These are phyloP conservation scores for Galbula dea DNA, from an alignment of 2,113 vertebrate genomes.

Conservation along the genomic window DNA sequence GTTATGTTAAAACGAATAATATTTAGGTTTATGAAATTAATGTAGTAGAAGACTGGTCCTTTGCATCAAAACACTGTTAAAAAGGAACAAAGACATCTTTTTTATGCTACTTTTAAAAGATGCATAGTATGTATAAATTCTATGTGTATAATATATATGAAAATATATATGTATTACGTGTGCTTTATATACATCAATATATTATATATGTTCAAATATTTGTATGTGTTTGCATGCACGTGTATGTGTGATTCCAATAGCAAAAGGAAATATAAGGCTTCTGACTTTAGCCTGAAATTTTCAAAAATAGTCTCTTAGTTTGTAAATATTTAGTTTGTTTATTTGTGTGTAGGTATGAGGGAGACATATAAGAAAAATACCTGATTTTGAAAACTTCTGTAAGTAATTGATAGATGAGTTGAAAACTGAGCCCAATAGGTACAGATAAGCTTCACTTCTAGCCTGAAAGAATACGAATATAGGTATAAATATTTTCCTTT, in stretches of 20 bases:
- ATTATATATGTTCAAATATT: accelerated
- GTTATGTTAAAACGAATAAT: not conserved
- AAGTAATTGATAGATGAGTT: not conserved
- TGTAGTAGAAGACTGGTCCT: not conserved
- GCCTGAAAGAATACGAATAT: not conserved
- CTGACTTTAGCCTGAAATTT: not conserved
- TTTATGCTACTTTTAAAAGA: not conserved
- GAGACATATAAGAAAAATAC: not conserved
- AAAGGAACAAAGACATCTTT: not conserved
- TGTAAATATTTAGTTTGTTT: not conserved
- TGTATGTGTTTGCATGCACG: not conserved
- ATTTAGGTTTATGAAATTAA: not conserved
- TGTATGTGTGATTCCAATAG: accelerated
- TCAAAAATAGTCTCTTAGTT: not conserved
- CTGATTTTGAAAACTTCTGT: not conserved
- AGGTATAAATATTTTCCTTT: not conserved
- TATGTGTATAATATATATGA: not conserved
- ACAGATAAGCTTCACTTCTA: not conserved
- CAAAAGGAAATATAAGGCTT: not conserved
- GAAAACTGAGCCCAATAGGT: not conserved
- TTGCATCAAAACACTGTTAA: not conserved
- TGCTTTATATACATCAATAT: not conserved
- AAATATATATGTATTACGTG: not conserved
- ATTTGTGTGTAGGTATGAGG: not conserved
- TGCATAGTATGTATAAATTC: not conserved